A percentile compares a stretch with the other conserved stretches of the same genome.
phyloP scores from a whole-genome alignment of 2,797 vertebrate genomes.

The Syngnathus rostellatus region DNA sequence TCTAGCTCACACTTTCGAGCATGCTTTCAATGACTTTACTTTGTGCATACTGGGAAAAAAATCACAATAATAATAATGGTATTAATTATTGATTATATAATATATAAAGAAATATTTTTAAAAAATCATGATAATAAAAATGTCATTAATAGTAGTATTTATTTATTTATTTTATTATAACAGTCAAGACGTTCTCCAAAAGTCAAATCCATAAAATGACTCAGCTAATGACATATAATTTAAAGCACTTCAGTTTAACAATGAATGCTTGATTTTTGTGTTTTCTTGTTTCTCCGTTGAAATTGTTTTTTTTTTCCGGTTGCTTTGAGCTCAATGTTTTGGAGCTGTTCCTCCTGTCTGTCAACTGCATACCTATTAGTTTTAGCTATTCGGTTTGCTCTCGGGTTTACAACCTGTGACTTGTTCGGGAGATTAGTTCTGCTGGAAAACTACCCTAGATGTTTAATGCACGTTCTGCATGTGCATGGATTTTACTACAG shows the following conservation, averaged over 20 bases:
- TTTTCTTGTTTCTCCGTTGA: background rate
- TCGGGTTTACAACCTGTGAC: background rate
- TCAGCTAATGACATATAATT: background rate
- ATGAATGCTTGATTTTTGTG: background rate
- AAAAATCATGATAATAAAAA: too few relatives aligned
- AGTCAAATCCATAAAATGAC: background rate
- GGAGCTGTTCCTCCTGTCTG: background rate
- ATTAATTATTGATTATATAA: too few relatives aligned
- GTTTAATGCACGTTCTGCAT: background rate
- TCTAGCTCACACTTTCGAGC: too few relatives aligned
- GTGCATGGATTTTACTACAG: background rate
- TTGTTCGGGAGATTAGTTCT: background rate
- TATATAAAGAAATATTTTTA: too few relatives aligned
- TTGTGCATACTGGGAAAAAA: too few relatives aligned
- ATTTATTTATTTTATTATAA: too few relatives aligned
- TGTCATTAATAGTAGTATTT: too few relatives aligned
- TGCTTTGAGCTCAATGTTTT: background rate
- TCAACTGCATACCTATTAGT: background rate
- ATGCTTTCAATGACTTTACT: too few relatives aligned
- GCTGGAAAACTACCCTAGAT: background rate
- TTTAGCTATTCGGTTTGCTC: background rate
- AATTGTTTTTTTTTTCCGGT: background rate
- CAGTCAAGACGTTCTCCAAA: background rate
- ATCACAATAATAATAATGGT: too few relatives aligned
- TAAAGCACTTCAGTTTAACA: background rate